These are phyloP conservation scores for Pelvicachromis taeniatus DNA, from an alignment of 2,113 vertebrate species.

Conservation along the genomic window DNA sequence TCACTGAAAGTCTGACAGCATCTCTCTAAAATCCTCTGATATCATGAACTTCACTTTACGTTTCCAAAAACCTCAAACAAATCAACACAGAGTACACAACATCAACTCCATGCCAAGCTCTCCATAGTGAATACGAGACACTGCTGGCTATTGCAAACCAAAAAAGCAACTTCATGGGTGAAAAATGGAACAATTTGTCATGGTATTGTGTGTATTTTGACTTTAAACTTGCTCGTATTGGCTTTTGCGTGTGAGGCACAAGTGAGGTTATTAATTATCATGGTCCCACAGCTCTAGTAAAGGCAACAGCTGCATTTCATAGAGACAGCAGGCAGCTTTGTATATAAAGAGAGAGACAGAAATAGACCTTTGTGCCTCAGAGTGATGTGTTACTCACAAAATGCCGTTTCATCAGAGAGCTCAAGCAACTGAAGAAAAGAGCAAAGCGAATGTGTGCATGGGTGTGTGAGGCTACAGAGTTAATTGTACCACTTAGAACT, in stretches of 20 bases:
- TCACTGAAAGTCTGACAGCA: constrained; percentile 32
- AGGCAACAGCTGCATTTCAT: constrained; percentile 61
- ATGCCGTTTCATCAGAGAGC: background rate
- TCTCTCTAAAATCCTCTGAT: constrained; percentile 44
- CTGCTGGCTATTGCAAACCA: background rate
- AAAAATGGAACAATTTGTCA: constrained; percentile 49
- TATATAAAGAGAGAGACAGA: constrained; percentile 29
- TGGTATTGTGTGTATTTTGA: constrained; percentile 53
- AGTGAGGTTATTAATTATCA: constrained; percentile 65
- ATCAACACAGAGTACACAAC: constrained; percentile 31
- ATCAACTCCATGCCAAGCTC: background rate
- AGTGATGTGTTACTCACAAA: constrained; percentile 6
- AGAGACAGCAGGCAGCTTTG: constrained; percentile 26
- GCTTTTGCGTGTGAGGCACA: constrained; percentile 43
- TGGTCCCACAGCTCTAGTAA: constrained; percentile 42
- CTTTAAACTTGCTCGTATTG: constrained; percentile 45
- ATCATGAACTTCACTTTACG: constrained; percentile 24
- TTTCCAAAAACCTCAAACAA: constrained; percentile 38
- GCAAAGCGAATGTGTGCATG: background rate
- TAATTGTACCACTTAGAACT: background rate
- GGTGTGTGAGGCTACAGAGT: background rate
- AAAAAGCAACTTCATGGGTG: constrained; percentile 28
- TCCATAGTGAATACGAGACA: background rate
- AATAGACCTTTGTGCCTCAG: constrained; percentile 17
- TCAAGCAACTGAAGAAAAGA: background rate